Evolutionary conservation across 2,113 vertebrate species (phyloP), one percentile per base, ranked within the genome.

Genomic region (Aplodontia rufa): DNA sequence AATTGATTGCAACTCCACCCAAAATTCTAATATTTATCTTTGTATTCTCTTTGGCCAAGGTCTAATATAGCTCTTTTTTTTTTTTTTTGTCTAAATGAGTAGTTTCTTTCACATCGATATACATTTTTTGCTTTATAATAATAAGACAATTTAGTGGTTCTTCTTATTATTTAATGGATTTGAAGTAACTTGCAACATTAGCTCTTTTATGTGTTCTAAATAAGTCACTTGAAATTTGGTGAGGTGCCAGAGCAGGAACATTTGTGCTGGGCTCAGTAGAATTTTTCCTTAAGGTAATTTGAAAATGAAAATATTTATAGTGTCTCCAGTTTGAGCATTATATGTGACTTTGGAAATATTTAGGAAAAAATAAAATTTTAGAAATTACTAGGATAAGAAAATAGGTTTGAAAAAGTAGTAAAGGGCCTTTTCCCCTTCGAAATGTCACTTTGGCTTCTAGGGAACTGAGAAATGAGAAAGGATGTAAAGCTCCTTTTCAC

Each of bases 41-140:
- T 88, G 40, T 12, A 6, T 71, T 74, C 12, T 92, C 53, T 32
- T 53, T 69, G 9, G 3, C 8, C 16, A 28, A 20, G 10, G 1
- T 1, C 8, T 71, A 16, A 51, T 32, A 49, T 1, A 85, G 16
- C 17, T 84, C 30, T 17, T 42, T 11, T 16, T 92, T 87, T n/a
- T n/a, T 72, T 62, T 28, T 92, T 88, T 74, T 60, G 8, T n/a
- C 55, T 69, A 40, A 83, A 72, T 74, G 9, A 84, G 3, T 8
- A 35, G 0, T 53, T 95, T 87, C 12, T 93, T 94, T 90, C n/a
- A 45, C 32, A 68, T 17, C 66, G 6, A 53, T 30, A 20, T 37
- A 66, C 58, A 62, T 45, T 75, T 90, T 78, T 71, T 55, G 35
- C n/a, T n/a, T n/a, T n/a, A n/a, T n/a, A 94, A 86, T 79, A 69